A percentile compares a stretch with the other conserved stretches of the same genome.
Conservation (phyloP, 2,888 invertebrate species). For the Busseola fusca region DNA sequence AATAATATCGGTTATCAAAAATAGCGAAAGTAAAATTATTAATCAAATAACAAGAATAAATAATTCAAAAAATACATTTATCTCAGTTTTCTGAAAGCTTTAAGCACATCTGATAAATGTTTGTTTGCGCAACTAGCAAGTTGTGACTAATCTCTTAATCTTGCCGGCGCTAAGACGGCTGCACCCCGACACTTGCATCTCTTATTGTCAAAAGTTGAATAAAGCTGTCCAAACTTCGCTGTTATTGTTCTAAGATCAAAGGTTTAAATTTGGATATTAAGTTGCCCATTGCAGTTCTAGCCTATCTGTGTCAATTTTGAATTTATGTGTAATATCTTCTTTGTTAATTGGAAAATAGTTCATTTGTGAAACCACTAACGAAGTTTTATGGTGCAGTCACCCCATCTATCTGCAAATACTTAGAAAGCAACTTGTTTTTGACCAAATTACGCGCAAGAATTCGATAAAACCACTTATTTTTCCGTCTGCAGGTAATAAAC, state of each 20-base stretch:
- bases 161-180: conserved; percentile 45
- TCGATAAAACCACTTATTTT: conserved; percentile 5
- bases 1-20: background rate
- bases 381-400: background rate
- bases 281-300: conserved; percentile 31
- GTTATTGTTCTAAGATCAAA: conserved; percentile 58
- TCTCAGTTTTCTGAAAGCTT: conserved; percentile 28
- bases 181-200: conserved; percentile 58
- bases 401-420: background rate
- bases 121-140: conserved; percentile 59
- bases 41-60: conserved; percentile 6
- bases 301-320: conserved; percentile 8
- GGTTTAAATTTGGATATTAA: conserved; percentile 55
- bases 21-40: conserved; percentile 18
- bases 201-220: conserved; percentile 56
- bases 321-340: conserved; percentile 7
- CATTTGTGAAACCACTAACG: background rate
- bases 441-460: background rate
- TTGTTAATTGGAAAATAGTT: conserved; percentile 3
- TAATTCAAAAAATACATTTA: conserved; percentile 34
- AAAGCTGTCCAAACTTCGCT: conserved; percentile 55
- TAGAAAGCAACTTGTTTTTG: conserved; percentile 4
- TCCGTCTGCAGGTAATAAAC: conserved; percentile 15
- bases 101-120: conserved; percentile 51
- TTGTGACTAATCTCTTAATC: conserved; percentile 59